These are phyloP conservation scores for Campoplex nolae DNA, from an alignment of 2,888 invertebrate genomes.

Conservation along the genomic window DNA sequence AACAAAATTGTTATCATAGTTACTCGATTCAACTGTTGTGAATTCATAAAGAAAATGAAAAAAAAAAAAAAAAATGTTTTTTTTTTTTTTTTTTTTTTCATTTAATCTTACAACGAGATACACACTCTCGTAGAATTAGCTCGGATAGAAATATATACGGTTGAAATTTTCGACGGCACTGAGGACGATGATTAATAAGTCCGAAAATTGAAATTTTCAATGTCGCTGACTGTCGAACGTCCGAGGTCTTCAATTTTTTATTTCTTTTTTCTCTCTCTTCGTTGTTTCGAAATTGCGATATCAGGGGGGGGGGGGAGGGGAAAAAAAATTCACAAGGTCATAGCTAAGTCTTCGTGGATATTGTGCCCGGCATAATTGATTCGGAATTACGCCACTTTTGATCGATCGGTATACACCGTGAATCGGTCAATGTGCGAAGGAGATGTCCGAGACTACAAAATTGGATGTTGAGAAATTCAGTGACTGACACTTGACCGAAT, in stretches of 20 bases:
- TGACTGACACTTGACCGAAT: neutral
- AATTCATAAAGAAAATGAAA: neutral
- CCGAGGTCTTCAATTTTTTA: neutral
- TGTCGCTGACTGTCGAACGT: neutral
- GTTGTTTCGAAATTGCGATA: constrained; percentile 54
- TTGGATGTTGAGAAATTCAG: constrained; percentile 45
- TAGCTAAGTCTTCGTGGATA: constrained; percentile 48
- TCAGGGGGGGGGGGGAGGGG: neutral
- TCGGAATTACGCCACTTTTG: constrained; percentile 65
- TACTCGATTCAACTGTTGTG: neutral
- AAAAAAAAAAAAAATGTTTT: too few relatives aligned
- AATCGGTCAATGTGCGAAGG: constrained; percentile 4
- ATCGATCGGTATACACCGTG: constrained; percentile 27
- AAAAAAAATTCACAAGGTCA: constrained; percentile 72
- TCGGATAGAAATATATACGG: neutral
- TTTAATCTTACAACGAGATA: neutral
- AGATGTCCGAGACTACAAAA: constrained; percentile 30
- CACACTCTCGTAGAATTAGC: neutral
- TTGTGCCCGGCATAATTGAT: constrained; percentile 74
- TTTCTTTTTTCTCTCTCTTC: neutral
- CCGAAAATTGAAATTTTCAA: constrained; percentile 14
- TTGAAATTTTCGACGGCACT: neutral
- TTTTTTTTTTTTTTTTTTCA: neutral
- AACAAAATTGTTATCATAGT: neutral
- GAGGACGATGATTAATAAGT: neutral